Evolutionary conservation across 2,113 vertebrate genomes (phyloP), one percentile per base, ranked within the genome.

Genomic region (Alligator mississippiensis): DNA sequence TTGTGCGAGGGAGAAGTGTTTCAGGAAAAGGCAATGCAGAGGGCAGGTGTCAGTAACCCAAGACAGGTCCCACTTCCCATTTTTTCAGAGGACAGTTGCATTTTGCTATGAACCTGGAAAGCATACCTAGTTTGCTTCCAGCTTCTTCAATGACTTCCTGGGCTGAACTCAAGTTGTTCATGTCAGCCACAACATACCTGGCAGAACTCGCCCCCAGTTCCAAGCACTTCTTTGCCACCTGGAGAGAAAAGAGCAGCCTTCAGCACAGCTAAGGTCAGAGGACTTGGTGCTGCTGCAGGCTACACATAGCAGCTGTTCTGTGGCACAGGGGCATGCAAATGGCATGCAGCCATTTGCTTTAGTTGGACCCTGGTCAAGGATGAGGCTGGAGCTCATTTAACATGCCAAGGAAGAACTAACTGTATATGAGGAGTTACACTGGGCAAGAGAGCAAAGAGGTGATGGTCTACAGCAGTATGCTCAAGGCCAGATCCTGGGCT

Each of bases 221-320:
- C 34, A 91, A 77, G 47, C 54, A 55, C 17, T 88, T 82, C 24
- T 94, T 88, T n/a, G 82, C 82, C 60, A 90, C 92, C 90, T 96
- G 72, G 34, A 79, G 77, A 87, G 79, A 83, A 96, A 84, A 79
- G 18, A 28, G 24, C 57, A 86, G 30, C 66, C 34, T 55, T 80
- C 82, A 63, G 18, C 76, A 74, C 14, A 6, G 6, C 30, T 38
- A 34, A 12, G 21, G 16, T 63, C 54, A 80, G 28, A n/a, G 30
- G 21, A 0, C 2, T 27, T 55, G 61, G 55, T 88, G 63, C 11
- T 83, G 75, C 75, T 63, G 47, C 1, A 2, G 19, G 30, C 47
- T 85, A 28, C 66, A 27, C 70, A 27, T 58, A 9, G 76, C 25
- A 58, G 80, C 75, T 87, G n/a, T 47, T 9, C 10, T 25, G 12